Base-by-base conservation (phyloP, 2,888 invertebrate species). In the Rhamnusium bicolor region DNA sequence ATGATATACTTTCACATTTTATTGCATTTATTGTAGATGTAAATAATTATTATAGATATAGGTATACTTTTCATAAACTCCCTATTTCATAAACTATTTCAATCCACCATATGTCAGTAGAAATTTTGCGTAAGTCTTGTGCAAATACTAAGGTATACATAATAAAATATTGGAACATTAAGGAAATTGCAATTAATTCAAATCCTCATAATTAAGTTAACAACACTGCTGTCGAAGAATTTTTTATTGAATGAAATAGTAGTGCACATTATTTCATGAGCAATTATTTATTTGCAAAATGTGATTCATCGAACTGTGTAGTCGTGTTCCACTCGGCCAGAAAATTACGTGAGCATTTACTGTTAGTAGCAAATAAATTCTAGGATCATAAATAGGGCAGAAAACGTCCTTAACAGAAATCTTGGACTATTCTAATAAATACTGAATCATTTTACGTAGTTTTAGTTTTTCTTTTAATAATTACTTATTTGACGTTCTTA, bases 1-100 rank as follows among this genome's bases (percentile, higher is more conserved):
- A 51, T 32, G 61, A 71, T 71, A 40, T 14, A 89, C 89, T 87
- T 89, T 90, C 47, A 89, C 89, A 2, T 88, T 89, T 71, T 89
- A 89, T 69, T 69, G 62, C 67, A 72, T 89, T 71, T 89, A 89
- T 69, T 69, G 62, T 63, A 72, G 51, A 69, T 54, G 32, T 66
- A 66, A 46, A 46, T 67, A 56, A 67, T 67, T 54, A 46, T 56
- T 54, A 46, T 56, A 46, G 24, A 56, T 54, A 21, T 14, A 10
- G n/a, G 21, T 46, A 46, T 2, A 56, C 56, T 67, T 51, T 56
- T 56, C 54, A 46, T 56, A 46, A 56, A 67, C 65, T 65, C 65
- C 65, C 29, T 27, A n/a, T 65, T 65, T 65, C 65, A 63, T 29
- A 63, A 63, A 63, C 49, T 18, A 51, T 54, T 53, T n/a, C 67